A percentile compares a stretch with the other conserved stretches of the same genome.
Conservation (phyloP, 2,888 invertebrate species). For the Neoascia interrupta region DNA sequence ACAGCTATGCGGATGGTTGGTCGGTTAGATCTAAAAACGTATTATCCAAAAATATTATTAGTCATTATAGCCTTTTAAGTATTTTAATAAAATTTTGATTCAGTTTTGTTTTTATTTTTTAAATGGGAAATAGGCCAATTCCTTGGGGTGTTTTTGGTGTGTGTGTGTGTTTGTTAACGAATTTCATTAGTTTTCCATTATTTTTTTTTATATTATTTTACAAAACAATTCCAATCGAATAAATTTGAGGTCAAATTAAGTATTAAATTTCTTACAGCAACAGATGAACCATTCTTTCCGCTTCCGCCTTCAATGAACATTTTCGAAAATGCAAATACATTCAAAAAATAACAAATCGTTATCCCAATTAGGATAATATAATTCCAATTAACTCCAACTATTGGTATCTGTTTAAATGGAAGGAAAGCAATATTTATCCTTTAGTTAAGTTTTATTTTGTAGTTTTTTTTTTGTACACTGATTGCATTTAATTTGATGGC, state of each 20-base stretch:
- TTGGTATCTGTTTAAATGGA: conserved; percentile 77
- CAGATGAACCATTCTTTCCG: conserved; percentile 97
- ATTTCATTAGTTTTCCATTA: too few relatives aligned
- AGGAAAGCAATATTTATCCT: conserved; percentile 67
- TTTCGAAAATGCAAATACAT: conserved; percentile 85
- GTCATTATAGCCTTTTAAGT: too few relatives aligned
- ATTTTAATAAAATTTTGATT: too few relatives aligned
- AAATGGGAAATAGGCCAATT: neutral
- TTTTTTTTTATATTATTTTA: too few relatives aligned
- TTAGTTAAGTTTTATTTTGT: conserved; percentile 33
- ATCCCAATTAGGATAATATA: conserved; percentile 77
- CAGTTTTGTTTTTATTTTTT: neutral
- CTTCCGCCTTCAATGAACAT: conserved; percentile 91
- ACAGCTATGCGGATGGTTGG: conserved; percentile 33
- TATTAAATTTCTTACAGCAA: conserved; percentile 84
- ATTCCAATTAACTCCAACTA: conserved; percentile 77
- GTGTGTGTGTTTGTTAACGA: too few relatives aligned
- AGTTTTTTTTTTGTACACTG: conserved; percentile 13
- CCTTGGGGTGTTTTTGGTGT: neutral
- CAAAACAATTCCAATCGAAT: too few relatives aligned
- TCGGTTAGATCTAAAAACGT: neutral
- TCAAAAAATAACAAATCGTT: conserved; percentile 79
- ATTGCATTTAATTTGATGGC: conserved; percentile 14
- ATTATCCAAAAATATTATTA: too few relatives aligned
- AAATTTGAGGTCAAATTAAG: conserved; percentile 10